Base-by-base conservation (phyloP, 2,888 invertebrate genomes). In the Cosmia pyralina region DNA sequence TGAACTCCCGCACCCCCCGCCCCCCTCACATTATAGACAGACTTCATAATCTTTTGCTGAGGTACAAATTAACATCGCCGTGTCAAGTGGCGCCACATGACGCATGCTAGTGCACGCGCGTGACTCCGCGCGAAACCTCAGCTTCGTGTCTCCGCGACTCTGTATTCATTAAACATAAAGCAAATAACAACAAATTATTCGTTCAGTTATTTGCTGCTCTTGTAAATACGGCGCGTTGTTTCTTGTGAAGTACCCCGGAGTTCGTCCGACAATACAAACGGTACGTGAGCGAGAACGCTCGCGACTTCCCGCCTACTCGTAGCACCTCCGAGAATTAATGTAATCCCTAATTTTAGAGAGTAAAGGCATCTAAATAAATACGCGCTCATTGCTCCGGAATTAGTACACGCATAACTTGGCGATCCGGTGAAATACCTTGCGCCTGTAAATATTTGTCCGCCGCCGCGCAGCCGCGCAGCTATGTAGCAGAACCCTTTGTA, bases 381-480 rank as follows among this genome's bases (percentile, higher is more conserved):
- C 68, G 46, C 67, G 72, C 64, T 69, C 63, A 58, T 77, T 71
- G 80, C 66, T 71, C 52, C 41, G 64, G 58, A 73, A 73, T 68
- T 50, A 77, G 80, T 80, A 69, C 66, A 69, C 76, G 76, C 72
- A 82, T 82, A 80, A 73, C 83, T 76, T 58, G 17, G 70, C 66
- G 72, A 48, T 60, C 69, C 81, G 44, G 63, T 50, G 65, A 28
- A 68, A 74, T 82, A 82, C 73, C 69, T 77, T 41, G 72, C 57
- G 76, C 68, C 58, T 69, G 83, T 69, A 83, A 82, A 83, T 79
- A 82, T 79, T 82, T 70, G 81, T 72, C 48, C 69, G 53, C 55
- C 72, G 68, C 76, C 80, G 76, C 80, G 71, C 72, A 59, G 62
- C 28, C 28, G 68, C 38, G 38, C 38, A 38, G 38, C 5, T 73